Evolutionary conservation across 2,797 vertebrate species (phyloP).

Genomic region (Enteromius afrohamiltoni): DNA sequence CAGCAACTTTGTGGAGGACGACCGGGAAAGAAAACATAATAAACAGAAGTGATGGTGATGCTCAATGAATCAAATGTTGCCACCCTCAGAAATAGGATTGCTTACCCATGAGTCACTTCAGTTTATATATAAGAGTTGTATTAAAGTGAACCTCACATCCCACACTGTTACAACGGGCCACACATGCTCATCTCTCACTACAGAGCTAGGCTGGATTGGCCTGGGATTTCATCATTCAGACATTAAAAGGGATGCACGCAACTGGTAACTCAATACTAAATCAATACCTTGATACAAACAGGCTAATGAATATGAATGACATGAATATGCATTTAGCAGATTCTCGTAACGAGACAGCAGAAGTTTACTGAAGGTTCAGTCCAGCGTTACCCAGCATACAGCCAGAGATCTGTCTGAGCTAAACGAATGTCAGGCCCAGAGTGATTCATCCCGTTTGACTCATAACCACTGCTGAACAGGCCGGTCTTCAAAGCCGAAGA

Average conservation of each 20-base stretch:
- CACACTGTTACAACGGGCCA: not conserved
- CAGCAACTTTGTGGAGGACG: constrained; percentile 8
- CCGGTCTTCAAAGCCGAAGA: constrained; percentile 56
- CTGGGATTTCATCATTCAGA: not conserved
- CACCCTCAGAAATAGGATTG: constrained; percentile 52
- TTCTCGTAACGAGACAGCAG: not conserved
- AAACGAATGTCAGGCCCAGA: constrained; percentile 60
- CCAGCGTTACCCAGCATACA: constrained; percentile 26
- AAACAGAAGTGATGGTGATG: not conserved
- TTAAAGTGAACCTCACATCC: constrained; percentile 42
- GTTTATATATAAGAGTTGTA: constrained; percentile 60
- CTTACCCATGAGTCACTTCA: constrained; percentile 68
- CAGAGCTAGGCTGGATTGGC: not conserved
- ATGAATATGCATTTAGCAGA: not conserved
- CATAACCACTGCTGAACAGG: constrained; percentile 62
- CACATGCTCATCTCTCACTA: constrained; percentile 18
- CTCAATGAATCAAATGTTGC: constrained; percentile 3
- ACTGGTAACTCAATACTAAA: not conserved
- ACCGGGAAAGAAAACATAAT: not conserved
- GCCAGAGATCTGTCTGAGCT: constrained; percentile 66
- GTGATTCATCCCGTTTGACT: constrained; percentile 77
- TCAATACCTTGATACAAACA: not conserved
- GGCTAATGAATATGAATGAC: not conserved
- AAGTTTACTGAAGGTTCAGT: constrained; percentile 13
- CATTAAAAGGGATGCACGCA: not conserved